A percentile compares a stretch with the other conserved stretches of the same genome.
Evolutionary conservation across 2,113 vertebrate species (phyloP).

Genomic region (Carassius gibelio): DNA sequence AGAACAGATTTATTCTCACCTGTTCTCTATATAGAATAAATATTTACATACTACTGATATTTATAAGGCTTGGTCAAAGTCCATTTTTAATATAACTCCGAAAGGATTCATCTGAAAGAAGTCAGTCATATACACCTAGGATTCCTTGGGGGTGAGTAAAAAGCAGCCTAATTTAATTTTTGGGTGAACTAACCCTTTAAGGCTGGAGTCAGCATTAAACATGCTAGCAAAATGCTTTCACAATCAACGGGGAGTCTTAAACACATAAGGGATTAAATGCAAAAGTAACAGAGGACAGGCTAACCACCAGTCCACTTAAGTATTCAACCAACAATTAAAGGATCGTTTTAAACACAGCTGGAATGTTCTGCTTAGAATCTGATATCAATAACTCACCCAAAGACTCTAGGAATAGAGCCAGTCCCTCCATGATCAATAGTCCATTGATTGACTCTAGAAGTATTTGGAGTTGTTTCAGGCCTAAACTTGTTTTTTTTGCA

Average conservation of each 20-base stretch:
- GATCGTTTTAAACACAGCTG: conserved; percentile 24
- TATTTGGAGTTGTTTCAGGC: conserved; percentile 36
- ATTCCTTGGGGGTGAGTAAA: too few species aligned
- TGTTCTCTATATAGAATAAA: too few species aligned
- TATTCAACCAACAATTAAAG: conserved; percentile 50
- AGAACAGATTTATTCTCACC: too few species aligned
- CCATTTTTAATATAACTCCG: too few species aligned
- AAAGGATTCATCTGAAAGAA: too few species aligned
- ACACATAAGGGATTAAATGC: conserved; percentile 9
- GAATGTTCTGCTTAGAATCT: conserved; percentile 56
- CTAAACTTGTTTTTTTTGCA: conserved; percentile 12
- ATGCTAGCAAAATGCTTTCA: background rate
- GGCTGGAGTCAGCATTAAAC: conserved; percentile 35
- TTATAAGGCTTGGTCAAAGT: too few species aligned
- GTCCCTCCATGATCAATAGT: conserved; percentile 62
- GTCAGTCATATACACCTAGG: too few species aligned
- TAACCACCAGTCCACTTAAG: conserved; percentile 42
- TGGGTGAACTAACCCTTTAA: too few species aligned
- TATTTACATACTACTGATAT: too few species aligned
- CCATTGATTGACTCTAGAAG: conserved; percentile 61
- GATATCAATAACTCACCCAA: conserved; percentile 63
- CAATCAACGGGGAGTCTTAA: conserved; percentile 23
- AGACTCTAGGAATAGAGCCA: conserved; percentile 57
- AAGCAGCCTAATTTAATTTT: too few species aligned
- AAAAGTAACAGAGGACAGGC: conserved; percentile 31